Evolutionary conservation across 2,888 invertebrate species (phyloP), one percentile per base, ranked within the genome.

Genomic region (Ectemnius lituratus): DNA sequence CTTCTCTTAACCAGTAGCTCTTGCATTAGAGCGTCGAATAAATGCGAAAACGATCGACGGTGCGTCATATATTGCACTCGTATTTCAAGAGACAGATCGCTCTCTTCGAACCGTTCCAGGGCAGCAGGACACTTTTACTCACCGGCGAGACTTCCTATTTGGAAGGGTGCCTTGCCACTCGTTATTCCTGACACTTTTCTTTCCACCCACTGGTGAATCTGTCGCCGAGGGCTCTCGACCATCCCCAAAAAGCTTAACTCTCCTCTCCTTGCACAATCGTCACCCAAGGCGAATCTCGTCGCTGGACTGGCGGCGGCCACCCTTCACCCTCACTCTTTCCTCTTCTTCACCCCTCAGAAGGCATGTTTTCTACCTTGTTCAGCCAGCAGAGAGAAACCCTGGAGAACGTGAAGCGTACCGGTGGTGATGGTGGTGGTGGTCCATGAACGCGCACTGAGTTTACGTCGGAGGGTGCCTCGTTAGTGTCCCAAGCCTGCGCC

Each of bases 381-480:
- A 13, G 8, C 16, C 8, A 5, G 16, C 16, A 52, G 13, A 14
- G 52, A 14, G 52, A 14, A 37, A 47, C 20, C 62, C 27, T 18
- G 20, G 56, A 18, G 20, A 46, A 14, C 37, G n/a, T n/a, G 49
- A 8, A 14, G 60, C 18, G 13, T 16, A 16, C 1, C 18, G 64
- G 45, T 61, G 69, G 16, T 37, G 11, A 59, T 16, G 16, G 13
- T 14, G 28, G 61, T 67, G 18, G 37, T 27, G 27, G 28, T 37
- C 27, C 49, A 37, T 57, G 70, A 58, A 45, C 63, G 74, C 70
- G 74, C 70, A 66, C 65, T 63, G 62, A 69, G 67, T 70, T 73
- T 66, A 66, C 70, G 49, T 20, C 61, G 64, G 46, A 64, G 66
- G 70, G 73, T 64, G 62, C 70, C 79, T 81, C 79, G 80, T 82